Base-by-base conservation (phyloP, 2,888 invertebrate species). In the Lasioglossum leucozonium region DNA sequence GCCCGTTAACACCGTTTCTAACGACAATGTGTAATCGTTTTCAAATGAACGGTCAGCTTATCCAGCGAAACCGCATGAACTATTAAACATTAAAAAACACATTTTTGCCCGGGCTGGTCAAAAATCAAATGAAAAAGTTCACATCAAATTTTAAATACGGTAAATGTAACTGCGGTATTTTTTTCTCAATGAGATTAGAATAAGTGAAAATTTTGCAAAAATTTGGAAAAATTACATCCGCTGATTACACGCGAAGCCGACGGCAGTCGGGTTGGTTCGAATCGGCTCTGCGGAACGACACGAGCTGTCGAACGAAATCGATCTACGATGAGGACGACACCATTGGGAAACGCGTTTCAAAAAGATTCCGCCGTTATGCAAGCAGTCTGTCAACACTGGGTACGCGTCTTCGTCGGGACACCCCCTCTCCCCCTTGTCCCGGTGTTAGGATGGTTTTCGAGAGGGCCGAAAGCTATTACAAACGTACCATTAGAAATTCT, bases 401-500 rank as follows among this genome's bases (percentile, higher is more conserved):
- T 13, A 22, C n/a, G 3, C n/a, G 22, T 34, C n/a, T n/a, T n/a
- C 34, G 34, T 22, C 44, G 40, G 40, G 13, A 11, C 34, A 0
- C 8, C 34, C n/a, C 67, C 37, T 40, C 16, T 4, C 42, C 8
- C 8, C 16, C 42, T 0, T 3, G 4, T n/a, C 6, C 26, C 62
- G 22, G 10, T 22, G 30, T 22, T 34, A 34, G 34, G 34, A 67
- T 4, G 34, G 58, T 74, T 84, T 84, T 75, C 44, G 62, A 75
- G 37, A 67, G 30, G 34, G 30, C n/a, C 26, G 26, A 34, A 69
- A 76, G 65, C 67, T 55, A 65, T 83, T 79, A 89, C 85, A 80
- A 75, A 83, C 75, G 74, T 80, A 37, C 69, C 80, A 87, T 89
- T 89, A 89, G 87, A 88, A 81, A 90, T 90, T 90, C 90, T 83